These are phyloP conservation scores for Drosophila triauraria DNA, from an alignment of 1,140 invertebrate genomes.

Conservation along the genomic window DNA sequence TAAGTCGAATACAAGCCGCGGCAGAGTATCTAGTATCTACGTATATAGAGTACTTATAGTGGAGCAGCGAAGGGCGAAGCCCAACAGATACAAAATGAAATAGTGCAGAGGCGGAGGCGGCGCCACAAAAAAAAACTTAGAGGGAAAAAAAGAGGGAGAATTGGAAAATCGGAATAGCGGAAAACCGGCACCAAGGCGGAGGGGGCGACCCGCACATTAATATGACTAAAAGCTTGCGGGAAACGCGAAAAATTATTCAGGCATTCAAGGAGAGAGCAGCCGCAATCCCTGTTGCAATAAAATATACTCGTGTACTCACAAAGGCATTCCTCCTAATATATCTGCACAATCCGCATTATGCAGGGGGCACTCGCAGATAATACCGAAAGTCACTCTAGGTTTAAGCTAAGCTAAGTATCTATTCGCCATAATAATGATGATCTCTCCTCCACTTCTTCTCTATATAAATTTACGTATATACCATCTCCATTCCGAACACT, in stretches of 20 bases:
- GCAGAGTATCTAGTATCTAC: conserved; percentile 38
- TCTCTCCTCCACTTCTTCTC: conserved; percentile 56
- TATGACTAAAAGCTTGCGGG: conserved; percentile 86
- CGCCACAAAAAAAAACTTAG: conserved; percentile 1
- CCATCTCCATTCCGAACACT: conserved; percentile 40
- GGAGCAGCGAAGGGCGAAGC: conserved; percentile 9
- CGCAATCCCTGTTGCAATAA: conserved; percentile 8
- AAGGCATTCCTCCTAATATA: conserved; percentile 50
- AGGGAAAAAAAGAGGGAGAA: conserved; percentile 23
- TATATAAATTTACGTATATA: conserved; percentile 47
- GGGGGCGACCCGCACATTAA: conserved; percentile 82
- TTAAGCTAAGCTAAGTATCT: conserved; percentile 42
- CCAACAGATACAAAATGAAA: conserved; percentile 49
- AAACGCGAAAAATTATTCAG: conserved; percentile 61
- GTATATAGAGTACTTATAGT: conserved; percentile 15
- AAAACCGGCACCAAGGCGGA: background rate
- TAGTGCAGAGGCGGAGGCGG: conserved; percentile 31
- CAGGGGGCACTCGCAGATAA: conserved; percentile 35
- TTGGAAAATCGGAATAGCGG: conserved; percentile 13
- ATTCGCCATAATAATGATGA: conserved; percentile 50
- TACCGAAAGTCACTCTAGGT: conserved; percentile 21
- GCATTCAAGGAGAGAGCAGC: conserved; percentile 36
- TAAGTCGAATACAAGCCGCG: conserved; percentile 52
- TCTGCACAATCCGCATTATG: conserved; percentile 54
- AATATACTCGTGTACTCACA: conserved; percentile 10